Conservation (phyloP, 2,113 vertebrate species). For the Perccottus glenii region DNA sequence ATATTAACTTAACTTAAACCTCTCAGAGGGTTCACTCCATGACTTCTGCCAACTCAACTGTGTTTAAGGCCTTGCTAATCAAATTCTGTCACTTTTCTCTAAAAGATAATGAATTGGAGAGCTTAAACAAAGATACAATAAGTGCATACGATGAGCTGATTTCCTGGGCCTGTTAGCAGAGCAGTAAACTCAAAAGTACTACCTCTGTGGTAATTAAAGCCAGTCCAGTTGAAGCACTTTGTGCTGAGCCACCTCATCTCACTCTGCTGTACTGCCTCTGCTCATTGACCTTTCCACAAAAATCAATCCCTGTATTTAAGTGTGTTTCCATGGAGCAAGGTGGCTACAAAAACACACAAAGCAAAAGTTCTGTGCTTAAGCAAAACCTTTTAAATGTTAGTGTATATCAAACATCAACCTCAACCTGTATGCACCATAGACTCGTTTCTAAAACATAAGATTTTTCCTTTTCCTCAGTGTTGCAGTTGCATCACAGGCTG, state of each 20-base stretch:
- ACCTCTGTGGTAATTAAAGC: slow-evolving; percentile 43
- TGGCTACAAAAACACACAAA: background rate
- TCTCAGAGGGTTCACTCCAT: slow-evolving; percentile 31
- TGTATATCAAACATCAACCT: no score
- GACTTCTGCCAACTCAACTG: slow-evolving; percentile 20
- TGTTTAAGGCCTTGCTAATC: slow-evolving; percentile 53
- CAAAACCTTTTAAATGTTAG: background rate
- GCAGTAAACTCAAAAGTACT: slow-evolving; percentile 34
- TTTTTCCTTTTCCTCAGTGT: background rate
- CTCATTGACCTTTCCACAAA: background rate
- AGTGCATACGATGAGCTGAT: slow-evolving; percentile 41
- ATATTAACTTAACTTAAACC: slow-evolving; percentile 59
- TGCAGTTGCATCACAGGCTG: background rate
- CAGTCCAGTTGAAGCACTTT: slow-evolving; percentile 11
- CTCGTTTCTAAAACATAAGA: background rate
- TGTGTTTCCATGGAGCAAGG: background rate
- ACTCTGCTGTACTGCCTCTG: background rate
- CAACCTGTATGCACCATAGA: background rate
- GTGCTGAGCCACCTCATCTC: slow-evolving; percentile 3
- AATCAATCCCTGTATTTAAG: background rate
- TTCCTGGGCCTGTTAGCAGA: slow-evolving; percentile 43
- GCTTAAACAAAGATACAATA: slow-evolving; percentile 15
- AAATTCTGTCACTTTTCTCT: slow-evolving; percentile 48
- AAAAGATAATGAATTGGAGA: slow-evolving; percentile 57
- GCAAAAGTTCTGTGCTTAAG: background rate